These are phyloP conservation scores for Macroramphosus scolopax DNA, from an alignment of 2,797 vertebrate species.

Conservation along the genomic window DNA sequence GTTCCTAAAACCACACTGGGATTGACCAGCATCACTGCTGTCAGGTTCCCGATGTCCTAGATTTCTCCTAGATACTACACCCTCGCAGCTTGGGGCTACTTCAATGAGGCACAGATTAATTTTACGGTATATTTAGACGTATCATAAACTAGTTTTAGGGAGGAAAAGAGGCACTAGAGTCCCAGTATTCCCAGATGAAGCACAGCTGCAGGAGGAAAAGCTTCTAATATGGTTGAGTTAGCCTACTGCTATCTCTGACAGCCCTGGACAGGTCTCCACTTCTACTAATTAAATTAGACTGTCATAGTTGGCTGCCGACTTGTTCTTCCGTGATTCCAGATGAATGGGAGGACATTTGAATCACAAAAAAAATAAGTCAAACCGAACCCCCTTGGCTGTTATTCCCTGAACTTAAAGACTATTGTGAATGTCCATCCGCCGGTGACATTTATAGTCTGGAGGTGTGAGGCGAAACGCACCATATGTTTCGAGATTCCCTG, in stretches of 20 bases:
- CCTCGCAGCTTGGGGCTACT: conserved; percentile 59
- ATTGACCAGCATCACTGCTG: conserved; percentile 41
- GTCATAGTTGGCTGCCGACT: conserved; percentile 80
- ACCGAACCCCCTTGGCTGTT: conserved; percentile 84
- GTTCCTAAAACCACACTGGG: conserved; percentile 19
- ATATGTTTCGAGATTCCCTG: conserved; percentile 89
- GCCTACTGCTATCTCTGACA: conserved; percentile 55
- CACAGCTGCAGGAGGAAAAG: conserved; percentile 42
- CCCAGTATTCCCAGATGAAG: conserved; percentile 45
- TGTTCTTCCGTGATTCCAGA: conserved; percentile 28
- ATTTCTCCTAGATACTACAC: conserved; percentile 51
- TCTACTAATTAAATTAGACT: conserved; percentile 90
- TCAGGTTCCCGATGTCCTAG: conserved; percentile 52
- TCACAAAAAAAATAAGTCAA: conserved; percentile 79
- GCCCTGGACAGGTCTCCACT: conserved; percentile 77
- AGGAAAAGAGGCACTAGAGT: conserved; percentile 53
- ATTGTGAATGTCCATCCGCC: conserved; percentile 84
- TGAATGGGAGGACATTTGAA: conserved; percentile 70
- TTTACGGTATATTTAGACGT: conserved; percentile 71
- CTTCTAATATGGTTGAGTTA: conserved; percentile 57
- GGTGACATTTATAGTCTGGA: conserved; percentile 82
- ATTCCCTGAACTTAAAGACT: conserved; percentile 78
- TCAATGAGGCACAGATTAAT: conserved; percentile 67
- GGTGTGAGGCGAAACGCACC: conserved; percentile 82
- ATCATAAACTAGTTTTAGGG: conserved; percentile 61